Evolutionary conservation across 2,113 vertebrate species (phyloP), one percentile per base, ranked within the genome.

Genomic region (Toxotes chatareus): DNA sequence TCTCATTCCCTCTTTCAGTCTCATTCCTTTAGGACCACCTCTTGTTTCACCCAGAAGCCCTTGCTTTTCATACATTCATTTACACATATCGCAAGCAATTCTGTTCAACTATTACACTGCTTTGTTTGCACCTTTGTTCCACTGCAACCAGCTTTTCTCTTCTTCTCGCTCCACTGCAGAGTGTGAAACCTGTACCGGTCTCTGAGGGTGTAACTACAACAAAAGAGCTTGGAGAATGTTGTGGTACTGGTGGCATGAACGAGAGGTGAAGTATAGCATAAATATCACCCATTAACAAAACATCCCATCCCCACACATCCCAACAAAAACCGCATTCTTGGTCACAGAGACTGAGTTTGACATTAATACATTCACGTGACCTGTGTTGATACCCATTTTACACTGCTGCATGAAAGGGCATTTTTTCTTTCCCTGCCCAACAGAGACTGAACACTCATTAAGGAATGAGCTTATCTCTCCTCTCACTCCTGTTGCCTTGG

Each of bases 91-190:
- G 70, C 32, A 42, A 65, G 46, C 10, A 38, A 40, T 60, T 78
- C 77, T 79, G 78, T 80, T 93, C 73, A 80, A 51, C 87, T 79
- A 73, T 88, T 86, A 55, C 70, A 44, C 65, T 6, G 59, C 88
- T 88, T 86, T 93, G 84, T 90, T 86, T 73, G 84, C 67, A 78
- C 80, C 79, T 89, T 91, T 91, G 87, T 90, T 85, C 79, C 79
- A 34, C 76, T 57, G 75, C 68, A 69, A 51, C 47, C n/a, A 17
- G 79, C 53, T 31, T 65, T 70, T 73, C 42, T 65, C 53, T 66
- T n/a, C 19, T 57, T 55, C 14, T 0, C 49, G 1, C 73, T 82
- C 23, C 56, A 42, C 46, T 7, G 4, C 31, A 0, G 64, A 65
- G 42, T 42, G 17, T 12, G 74, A 77, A 68, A 42, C 84, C 62